Evolutionary conservation across 1,140 invertebrate species (phyloP), one percentile per base, ranked within the genome.

Genomic region (Trichoplusia ni): DNA sequence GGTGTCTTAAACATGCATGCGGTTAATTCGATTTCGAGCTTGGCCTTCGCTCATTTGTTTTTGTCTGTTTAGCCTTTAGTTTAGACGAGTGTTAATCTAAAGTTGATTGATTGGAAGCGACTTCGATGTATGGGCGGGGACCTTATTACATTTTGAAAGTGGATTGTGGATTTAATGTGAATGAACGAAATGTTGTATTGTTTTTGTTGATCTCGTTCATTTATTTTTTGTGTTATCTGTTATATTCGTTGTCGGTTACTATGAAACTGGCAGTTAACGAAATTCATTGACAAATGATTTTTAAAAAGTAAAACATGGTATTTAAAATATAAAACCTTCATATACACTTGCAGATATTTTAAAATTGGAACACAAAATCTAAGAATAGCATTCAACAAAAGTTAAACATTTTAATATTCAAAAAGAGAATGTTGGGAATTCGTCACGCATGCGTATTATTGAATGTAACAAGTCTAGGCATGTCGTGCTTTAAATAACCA

Each of bases 21-120:
- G 68, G 86, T 89, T 89, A 88, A 90, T 90, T 88, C 79, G 86
- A 89, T 88, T 89, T 82, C 69, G 75, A 46, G 68, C 71, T 71
- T 59, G 77, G 74, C 63, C 54, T 72, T 72, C 66, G 67, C 67
- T 71, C 82, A 87, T 90, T 86, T 88, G 82, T 87, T 87, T 79
- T 75, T 76, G 78, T 86, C 81, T 77, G 71, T 59, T 81, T 77
- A 71, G 66, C 37, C 49, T 78, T 78, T 67, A 68, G 65, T 68
- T 60, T 53, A 59, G 64, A 76, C 71, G 84, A 81, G 79, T 81
- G 86, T 84, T 86, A 82, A 88, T 90, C 76, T 81, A 70, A 77
- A 77, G 71, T 85, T 90, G 88, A 90, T 90, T 88, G 88, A 90
- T 90, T 86, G 76, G 79, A 75, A 29, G 53, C 42, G 70, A 78